Evolutionary conservation across 2,888 invertebrate genomes (phyloP).

Genomic region (Tinea trinotella): DNA sequence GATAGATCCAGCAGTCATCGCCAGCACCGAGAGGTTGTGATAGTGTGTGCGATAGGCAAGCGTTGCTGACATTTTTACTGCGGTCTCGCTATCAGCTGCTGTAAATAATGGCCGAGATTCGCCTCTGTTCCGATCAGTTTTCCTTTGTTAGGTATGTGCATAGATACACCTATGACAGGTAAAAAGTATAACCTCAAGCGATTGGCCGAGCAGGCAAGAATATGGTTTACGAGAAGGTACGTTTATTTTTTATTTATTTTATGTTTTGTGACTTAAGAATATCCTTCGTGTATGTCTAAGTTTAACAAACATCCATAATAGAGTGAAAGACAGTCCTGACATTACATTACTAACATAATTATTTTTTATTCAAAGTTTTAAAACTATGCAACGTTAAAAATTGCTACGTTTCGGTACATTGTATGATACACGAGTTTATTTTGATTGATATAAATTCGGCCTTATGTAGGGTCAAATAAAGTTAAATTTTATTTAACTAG

Average conservation of each 20-base stretch:
- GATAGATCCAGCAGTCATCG: not conserved
- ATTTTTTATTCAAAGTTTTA: not conserved
- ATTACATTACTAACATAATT: not conserved
- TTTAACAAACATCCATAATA: no score
- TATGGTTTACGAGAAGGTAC: no score
- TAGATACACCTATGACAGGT: slow-evolving; percentile 12
- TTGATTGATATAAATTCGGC: not conserved
- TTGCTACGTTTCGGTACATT: not conserved
- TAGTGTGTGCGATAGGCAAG: slow-evolving; percentile 36
- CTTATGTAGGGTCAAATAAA: not conserved
- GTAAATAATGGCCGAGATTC: slow-evolving; percentile 36
- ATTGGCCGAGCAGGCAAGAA: not conserved
- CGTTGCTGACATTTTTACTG: slow-evolving; percentile 59
- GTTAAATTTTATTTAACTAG: not conserved
- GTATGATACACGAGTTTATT: not conserved
- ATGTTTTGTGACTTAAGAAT: no score
- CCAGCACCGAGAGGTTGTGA: slow-evolving; percentile 23
- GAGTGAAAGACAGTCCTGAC: no score
- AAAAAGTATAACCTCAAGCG: slow-evolving; percentile 1
- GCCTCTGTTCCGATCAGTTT: slow-evolving; percentile 10
- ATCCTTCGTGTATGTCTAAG: no score
- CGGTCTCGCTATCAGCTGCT: slow-evolving; percentile 41
- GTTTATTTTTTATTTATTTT: no score
- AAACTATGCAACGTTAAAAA: not conserved
- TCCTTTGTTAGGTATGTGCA: slow-evolving; percentile 11